Base-by-base conservation (phyloP, 2,888 invertebrate genomes). In the Sarcophaga subvicina region DNA sequence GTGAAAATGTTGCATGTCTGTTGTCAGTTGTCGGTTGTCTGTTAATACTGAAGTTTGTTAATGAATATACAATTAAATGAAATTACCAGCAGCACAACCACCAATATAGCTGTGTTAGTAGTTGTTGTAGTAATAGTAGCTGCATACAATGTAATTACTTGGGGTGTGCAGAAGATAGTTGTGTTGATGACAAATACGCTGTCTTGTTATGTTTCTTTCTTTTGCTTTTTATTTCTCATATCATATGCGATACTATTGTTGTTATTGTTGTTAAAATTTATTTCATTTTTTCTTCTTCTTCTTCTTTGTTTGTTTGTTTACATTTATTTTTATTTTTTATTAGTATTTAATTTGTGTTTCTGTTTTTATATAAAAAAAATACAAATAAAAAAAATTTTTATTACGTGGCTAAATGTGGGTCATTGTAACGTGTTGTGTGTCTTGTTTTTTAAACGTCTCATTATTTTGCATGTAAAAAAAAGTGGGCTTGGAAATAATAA, bases 341-440 rank as follows among this genome's bases (percentile, higher is more conserved):
- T 54, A 54, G 2, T 14, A 3, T n/a, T 75, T 63, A 64, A 54
- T 54, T 37, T 37, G 10, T 37, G 10, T 37, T 37, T 37, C 37
- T 37, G 37, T 37, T 37, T 6, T 37, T 6, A 37, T 37, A 37
- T 0, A 27, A 27, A 27, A 27, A 27, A 27, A 27, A 27, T 27
- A 2, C 27, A 27, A 27, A 27, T 6, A 37, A 37, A 37, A 37
- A 37, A 37, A 27, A 5, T 6, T 75, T 22, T 78, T 67, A 83
- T 78, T 83, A 72, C 72, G 66, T 66, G 49, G 22, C 49, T 71
- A 76, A 84, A 87, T 87, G 87, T 87, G 62, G 87, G 87, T 84
- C 87, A 87, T 79, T 87, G 84, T 87, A 81, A 84, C 75, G 63
- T 54, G 17, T 71, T 76, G 62, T 78, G 79, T 71, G 86, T 73